These are phyloP conservation scores for Hippolais icterina DNA, from an alignment of 2,113 vertebrate genomes.

Conservation along the genomic window DNA sequence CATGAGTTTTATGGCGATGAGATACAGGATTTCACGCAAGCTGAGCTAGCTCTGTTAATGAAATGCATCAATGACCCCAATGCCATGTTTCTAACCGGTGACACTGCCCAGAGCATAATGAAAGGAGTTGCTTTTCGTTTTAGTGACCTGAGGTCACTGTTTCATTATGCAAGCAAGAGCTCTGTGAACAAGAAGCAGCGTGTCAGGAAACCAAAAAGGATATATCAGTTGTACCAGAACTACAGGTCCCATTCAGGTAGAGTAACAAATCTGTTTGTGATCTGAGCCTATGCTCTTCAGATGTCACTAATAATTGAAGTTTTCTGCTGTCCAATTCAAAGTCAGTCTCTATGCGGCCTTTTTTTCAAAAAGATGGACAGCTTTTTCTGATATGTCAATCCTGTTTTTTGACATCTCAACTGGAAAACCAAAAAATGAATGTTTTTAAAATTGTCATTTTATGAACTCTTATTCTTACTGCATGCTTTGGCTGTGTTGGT, in stretches of 20 bases:
- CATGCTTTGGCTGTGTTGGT: background rate
- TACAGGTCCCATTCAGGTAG: slow-evolving; percentile 84
- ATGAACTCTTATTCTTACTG: background rate
- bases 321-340: background rate
- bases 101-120: slow-evolving; percentile 86
- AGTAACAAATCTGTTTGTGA: background rate
- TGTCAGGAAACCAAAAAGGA: slow-evolving; percentile 76
- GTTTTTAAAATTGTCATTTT: background rate
- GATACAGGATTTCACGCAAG: slow-evolving; percentile 85
- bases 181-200: slow-evolving; percentile 61
- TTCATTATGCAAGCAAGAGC: slow-evolving; percentile 78
- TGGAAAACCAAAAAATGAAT: background rate
- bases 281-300: background rate
- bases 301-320: background rate
- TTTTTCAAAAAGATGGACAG: background rate
- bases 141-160: slow-evolving; percentile 79
- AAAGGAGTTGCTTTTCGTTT: slow-evolving; percentile 83
- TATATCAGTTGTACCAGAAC: slow-evolving; percentile 83
- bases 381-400: background rate
- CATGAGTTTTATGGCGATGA: slow-evolving; percentile 83
- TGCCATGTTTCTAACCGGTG: slow-evolving; percentile 83
- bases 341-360: background rate
- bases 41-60: slow-evolving; percentile 79
- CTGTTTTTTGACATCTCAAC: background rate
- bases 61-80: slow-evolving; percentile 81